phyloP scores from a whole-genome alignment of 2,888 invertebrate species.

The Drosophila falleni region DNA sequence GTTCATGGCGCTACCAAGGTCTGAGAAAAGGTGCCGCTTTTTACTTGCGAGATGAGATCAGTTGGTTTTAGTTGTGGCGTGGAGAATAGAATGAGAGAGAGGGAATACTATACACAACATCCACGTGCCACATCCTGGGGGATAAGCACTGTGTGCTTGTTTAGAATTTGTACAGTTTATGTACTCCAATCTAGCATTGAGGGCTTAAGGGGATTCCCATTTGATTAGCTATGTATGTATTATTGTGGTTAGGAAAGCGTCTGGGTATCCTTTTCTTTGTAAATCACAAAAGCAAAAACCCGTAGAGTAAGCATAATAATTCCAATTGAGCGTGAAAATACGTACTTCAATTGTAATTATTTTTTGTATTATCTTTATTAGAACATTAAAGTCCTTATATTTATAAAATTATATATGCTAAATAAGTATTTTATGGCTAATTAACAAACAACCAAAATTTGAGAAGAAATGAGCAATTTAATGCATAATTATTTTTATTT shows the following conservation, averaged over 20 bases:
- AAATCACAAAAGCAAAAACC: constrained; percentile 49
- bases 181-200: not conserved
- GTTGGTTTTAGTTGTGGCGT: not conserved
- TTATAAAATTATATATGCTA: no score
- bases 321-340: not conserved
- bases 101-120: not conserved
- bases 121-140: not conserved
- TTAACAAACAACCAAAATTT: no score
- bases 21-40: constrained; percentile 74
- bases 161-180: not conserved
- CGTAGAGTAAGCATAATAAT: not conserved
- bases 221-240: not conserved
- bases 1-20: constrained; percentile 73
- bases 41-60: constrained; percentile 60
- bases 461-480: no score
- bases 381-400: not conserved
- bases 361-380: not conserved
- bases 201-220: not conserved
- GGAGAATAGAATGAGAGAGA: not conserved
- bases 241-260: not conserved
- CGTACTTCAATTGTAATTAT: not conserved
- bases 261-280: not conserved
- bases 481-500: no score
- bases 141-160: not conserved
- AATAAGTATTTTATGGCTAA: no score